A percentile compares a stretch with the other conserved stretches of the same genome.
Evolutionary conservation across 2,888 invertebrate species (phyloP).

Genomic region (Synergus itoensis): DNA sequence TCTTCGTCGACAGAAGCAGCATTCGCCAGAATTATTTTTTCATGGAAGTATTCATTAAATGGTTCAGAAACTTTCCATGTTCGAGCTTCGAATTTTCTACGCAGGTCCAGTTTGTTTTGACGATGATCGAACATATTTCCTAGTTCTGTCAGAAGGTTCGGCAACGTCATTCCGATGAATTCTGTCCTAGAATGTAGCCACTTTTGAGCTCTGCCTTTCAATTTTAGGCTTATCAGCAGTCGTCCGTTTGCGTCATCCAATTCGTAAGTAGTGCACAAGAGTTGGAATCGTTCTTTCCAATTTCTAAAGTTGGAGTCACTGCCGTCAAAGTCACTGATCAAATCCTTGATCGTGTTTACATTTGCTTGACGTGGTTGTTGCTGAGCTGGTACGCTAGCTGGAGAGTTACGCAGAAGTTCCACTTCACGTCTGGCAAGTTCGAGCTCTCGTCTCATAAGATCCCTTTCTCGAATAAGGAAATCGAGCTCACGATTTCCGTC

Average conservation of each 20-base stretch:
- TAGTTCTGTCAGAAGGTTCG: conserved; percentile 40
- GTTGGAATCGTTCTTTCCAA: conserved; percentile 43
- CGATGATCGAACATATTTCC: not conserved
- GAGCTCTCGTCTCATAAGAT: not conserved
- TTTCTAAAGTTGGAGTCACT: not conserved
- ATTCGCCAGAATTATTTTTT: not conserved
- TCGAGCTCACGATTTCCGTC: not conserved
- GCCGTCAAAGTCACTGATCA: conserved; percentile 27
- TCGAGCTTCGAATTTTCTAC: not conserved
- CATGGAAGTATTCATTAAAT: conserved; percentile 3
- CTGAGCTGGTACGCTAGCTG: not conserved
- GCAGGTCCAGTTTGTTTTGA: not conserved
- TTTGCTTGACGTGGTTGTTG: not conserved
- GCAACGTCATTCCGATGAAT: conserved; percentile 32
- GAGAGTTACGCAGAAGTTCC: no score
- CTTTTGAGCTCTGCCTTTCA: no score
- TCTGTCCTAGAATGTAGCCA: conserved; percentile 51
- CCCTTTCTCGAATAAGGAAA: no score
- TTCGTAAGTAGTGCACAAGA: conserved; percentile 38
- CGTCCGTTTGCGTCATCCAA: conserved; percentile 39
- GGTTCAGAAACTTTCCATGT: not conserved
- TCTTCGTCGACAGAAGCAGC: not conserved
- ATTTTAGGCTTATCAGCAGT: no score
- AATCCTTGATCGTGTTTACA: not conserved
- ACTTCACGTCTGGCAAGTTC: not conserved